Evolutionary conservation across 1,140 invertebrate species (phyloP).

Genomic region (Eumeta japonica): DNA sequence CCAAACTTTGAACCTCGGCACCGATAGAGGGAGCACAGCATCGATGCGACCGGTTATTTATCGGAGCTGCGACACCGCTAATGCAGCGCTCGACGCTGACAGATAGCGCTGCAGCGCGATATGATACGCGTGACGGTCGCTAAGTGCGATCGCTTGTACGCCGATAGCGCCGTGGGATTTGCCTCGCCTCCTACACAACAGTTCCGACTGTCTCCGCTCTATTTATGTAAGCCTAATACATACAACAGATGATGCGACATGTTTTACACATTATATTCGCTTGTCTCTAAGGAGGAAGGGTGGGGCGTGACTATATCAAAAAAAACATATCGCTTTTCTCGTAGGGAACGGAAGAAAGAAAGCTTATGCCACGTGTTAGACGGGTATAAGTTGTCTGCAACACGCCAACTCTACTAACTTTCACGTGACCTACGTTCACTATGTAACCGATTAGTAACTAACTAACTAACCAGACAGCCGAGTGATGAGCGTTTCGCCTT

Average conservation of each 20-base stretch:
- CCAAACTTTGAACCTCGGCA: too few relatives aligned
- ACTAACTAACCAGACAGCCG: too few relatives aligned
- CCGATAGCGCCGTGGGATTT: constrained; percentile 33
- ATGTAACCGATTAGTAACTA: too few relatives aligned
- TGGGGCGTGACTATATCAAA: too few relatives aligned
- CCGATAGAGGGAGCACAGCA: constrained; percentile 26
- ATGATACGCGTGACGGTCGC: constrained; percentile 35
- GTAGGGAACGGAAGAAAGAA: too few relatives aligned
- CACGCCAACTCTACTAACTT: too few relatives aligned
- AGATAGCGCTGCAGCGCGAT: constrained; percentile 46
- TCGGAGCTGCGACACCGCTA: constrained; percentile 42
- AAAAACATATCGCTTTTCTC: too few relatives aligned
- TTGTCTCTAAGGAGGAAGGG: background rate
- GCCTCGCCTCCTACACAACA: constrained; percentile 20
- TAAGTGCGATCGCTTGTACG: constrained; percentile 53
- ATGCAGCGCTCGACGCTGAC: constrained; percentile 46
- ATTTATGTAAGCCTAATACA: constrained; percentile 26
- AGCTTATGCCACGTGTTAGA: too few relatives aligned
- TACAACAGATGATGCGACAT: constrained; percentile 12
- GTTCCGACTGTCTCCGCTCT: background rate
- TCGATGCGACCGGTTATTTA: constrained; percentile 45
- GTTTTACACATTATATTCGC: background rate
- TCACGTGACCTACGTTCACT: too few relatives aligned
- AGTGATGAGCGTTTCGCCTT: too few relatives aligned
- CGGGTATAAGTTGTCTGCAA: too few relatives aligned